Conservation (phyloP, 2,113 vertebrate genomes). For the Spilogale gracilis region DNA sequence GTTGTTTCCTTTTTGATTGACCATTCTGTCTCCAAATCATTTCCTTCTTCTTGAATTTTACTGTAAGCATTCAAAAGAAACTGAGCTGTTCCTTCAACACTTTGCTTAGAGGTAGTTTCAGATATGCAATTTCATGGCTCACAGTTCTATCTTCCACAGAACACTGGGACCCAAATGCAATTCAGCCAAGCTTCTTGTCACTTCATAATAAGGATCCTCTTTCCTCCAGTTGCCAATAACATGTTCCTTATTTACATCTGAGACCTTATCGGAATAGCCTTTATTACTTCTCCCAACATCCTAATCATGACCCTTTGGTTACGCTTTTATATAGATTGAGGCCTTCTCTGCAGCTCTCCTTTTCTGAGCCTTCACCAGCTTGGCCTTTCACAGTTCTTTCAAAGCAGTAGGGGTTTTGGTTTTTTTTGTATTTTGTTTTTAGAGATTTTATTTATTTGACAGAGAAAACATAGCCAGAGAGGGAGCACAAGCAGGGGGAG, state of each 20-base stretch:
- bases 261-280: background rate
- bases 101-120: background rate
- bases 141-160: background rate
- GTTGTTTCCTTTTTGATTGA: background rate
- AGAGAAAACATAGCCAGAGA: too few species aligned
- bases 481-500: too few species aligned
- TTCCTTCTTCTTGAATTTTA: background rate
- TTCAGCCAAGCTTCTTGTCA: background rate
- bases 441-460: too few species aligned
- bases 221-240: background rate
- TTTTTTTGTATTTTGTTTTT: too few species aligned
- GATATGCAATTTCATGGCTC: background rate
- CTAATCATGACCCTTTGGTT: background rate
- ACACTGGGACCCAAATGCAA: background rate
- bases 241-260: background rate
- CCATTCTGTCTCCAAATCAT: background rate
- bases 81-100: background rate
- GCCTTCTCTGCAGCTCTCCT: background rate
- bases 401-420: too few species aligned
- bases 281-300: background rate
- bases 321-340: background rate
- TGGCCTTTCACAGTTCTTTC: background rate
- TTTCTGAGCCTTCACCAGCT: background rate
- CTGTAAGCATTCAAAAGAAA: background rate
- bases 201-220: background rate